Evolutionary conservation across 2,888 invertebrate species (phyloP).

Genomic region (Dicranocentrus wangi): DNA sequence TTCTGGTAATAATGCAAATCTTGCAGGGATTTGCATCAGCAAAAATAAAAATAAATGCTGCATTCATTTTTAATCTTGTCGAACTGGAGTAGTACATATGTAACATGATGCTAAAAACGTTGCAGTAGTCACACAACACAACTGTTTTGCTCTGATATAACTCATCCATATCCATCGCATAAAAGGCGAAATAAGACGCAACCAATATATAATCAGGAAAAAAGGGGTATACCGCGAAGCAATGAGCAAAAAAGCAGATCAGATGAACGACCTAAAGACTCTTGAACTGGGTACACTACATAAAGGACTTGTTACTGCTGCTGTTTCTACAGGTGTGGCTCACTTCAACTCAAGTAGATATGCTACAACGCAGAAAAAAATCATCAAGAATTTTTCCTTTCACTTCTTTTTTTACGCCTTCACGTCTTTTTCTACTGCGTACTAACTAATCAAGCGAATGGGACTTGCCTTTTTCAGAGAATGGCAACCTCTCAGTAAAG

Average conservation of each 20-base stretch:
- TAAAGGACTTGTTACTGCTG: not conserved
- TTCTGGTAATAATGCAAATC: no score
- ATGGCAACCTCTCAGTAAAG: no score
- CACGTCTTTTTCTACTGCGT: slow-evolving; percentile 9
- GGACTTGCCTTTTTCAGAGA: no score
- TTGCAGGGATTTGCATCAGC: no score
- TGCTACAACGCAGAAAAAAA: slow-evolving; percentile 2
- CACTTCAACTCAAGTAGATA: not conserved
- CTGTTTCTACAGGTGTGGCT: slow-evolving; percentile 5
- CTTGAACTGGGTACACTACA: not conserved
- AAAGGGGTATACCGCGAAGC: not conserved
- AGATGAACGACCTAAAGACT: slow-evolving; percentile 17
- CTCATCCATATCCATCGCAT: not conserved
- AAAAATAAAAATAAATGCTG: no score
- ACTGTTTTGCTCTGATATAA: not conserved
- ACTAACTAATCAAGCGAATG: no score
- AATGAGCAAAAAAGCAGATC: slow-evolving; percentile 1
- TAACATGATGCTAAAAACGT: no score
- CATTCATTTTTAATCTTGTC: no score
- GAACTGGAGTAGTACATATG: no score
- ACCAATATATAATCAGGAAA: not conserved
- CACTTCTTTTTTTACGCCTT: slow-evolving; percentile 4
- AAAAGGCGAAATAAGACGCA: not conserved
- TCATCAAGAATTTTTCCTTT: slow-evolving; percentile 2
- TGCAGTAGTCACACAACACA: no score